phyloP scores from a whole-genome alignment of 2,888 invertebrate species.

The Papilio gigon region DNA sequence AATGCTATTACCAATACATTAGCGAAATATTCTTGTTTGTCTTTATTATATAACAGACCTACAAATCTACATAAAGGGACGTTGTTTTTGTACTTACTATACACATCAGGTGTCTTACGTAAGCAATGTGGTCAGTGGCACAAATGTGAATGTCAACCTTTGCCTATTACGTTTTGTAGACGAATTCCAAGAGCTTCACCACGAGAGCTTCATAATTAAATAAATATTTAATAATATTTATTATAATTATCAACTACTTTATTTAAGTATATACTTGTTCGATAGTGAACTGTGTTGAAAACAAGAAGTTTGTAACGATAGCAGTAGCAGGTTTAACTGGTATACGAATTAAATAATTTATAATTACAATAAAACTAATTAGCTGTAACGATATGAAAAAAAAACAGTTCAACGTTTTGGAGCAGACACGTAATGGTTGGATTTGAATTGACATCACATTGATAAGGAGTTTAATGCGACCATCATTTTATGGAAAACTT shows the following conservation, averaged over 20 bases:
- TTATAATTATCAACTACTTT: background rate
- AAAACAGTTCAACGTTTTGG: background rate
- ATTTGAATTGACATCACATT: background rate
- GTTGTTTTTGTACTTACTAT: background rate
- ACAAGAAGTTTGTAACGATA: background rate
- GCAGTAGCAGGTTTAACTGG: conserved; percentile 2
- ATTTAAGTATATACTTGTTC: background rate
- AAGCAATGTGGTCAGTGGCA: background rate
- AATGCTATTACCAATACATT: background rate
- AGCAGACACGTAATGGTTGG: background rate
- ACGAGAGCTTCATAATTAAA: too few species aligned
- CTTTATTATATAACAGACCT: conserved; percentile 1
- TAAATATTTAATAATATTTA: too few species aligned
- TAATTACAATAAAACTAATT: conserved; percentile 6
- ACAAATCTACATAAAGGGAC: conserved; percentile 6
- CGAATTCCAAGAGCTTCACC: background rate
- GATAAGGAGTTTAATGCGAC: background rate
- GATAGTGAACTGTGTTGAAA: background rate
- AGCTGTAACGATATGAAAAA: conserved; percentile 4
- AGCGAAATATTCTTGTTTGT: background rate
- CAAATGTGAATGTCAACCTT: background rate
- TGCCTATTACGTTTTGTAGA: background rate
- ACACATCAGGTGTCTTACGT: background rate
- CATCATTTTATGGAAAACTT: background rate
- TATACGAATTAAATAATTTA: background rate